Percentiles rank a stretch among this genome's conserved stretches.
Evolutionary conservation across 1,140 invertebrate genomes (phyloP).

Genomic region (Radopholus similis): DNA sequence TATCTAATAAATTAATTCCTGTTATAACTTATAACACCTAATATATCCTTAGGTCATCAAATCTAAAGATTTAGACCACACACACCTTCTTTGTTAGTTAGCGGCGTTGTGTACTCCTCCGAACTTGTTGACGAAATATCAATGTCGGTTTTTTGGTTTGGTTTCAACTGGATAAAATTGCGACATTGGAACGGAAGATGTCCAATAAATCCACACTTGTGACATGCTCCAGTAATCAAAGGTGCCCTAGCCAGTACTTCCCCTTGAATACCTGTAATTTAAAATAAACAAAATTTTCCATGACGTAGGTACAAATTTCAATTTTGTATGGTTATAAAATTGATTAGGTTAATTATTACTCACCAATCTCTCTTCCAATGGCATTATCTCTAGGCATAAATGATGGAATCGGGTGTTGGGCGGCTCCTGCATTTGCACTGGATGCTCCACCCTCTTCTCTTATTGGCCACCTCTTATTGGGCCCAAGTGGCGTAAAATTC

Average conservation of each 20-base stretch:
- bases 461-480: slow-evolving; percentile 12
- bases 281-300: background rate
- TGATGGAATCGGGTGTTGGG: background rate
- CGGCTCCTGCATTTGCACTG: background rate
- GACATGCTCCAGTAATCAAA: slow-evolving; percentile 27
- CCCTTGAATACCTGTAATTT: slow-evolving; percentile 25
- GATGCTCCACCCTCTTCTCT: background rate
- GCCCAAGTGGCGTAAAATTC: slow-evolving; percentile 31
- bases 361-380: slow-evolving; percentile 18
- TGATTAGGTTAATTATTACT: no score
- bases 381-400: background rate
- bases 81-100: slow-evolving; percentile 25
- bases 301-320: background rate
- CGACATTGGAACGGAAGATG: slow-evolving; percentile 36
- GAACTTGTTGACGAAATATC: slow-evolving; percentile 36
- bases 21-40: background rate
- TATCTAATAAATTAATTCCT: slow-evolving; percentile 7
- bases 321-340: slow-evolving; percentile 5
- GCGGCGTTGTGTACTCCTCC: slow-evolving; percentile 30
- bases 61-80: background rate
- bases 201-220: slow-evolving; percentile 30
- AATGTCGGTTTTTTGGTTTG: slow-evolving; percentile 24
- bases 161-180: slow-evolving; percentile 33
- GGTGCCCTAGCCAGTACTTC: slow-evolving; percentile 27
- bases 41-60: background rate